Evolutionary conservation across 2,888 invertebrate genomes (phyloP).

Genomic region (Heliconius ethilla): DNA sequence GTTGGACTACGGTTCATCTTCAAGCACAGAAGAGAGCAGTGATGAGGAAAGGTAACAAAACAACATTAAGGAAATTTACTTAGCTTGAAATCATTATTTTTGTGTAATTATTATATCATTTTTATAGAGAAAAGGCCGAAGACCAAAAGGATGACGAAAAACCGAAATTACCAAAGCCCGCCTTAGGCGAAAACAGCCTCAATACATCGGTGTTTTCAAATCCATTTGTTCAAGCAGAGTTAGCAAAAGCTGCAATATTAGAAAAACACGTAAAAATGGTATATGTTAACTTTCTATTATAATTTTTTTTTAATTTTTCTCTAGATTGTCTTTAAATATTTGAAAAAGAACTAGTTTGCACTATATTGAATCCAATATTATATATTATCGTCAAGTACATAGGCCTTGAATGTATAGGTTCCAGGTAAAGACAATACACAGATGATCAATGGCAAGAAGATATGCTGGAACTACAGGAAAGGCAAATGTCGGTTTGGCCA

Average conservation of each 20-base stretch:
- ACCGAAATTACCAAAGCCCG: constrained; percentile 84
- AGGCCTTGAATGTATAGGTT: constrained; percentile 81
- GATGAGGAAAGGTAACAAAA: constrained; percentile 64
- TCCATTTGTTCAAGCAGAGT: constrained; percentile 92
- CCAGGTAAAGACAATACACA: constrained; percentile 86
- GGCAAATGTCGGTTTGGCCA: constrained; percentile 95
- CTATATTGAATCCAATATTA: constrained; percentile 63
- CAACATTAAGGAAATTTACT: background rate
- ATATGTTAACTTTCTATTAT: constrained; percentile 79
- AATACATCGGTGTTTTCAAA: constrained; percentile 92
- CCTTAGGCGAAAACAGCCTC: constrained; percentile 80
- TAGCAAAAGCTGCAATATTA: constrained; percentile 91
- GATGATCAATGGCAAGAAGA: constrained; percentile 92
- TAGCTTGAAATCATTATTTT: background rate
- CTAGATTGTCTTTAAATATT: constrained; percentile 4
- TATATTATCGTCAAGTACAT: constrained; percentile 82
- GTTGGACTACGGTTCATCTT: constrained; percentile 84
- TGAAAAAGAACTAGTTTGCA: constrained; percentile 28
- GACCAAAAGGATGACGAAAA: constrained; percentile 52
- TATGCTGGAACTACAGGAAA: constrained; percentile 96
- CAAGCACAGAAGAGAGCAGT: constrained; percentile 77
- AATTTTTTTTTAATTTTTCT: constrained; percentile 7
- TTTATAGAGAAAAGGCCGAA: constrained; percentile 31
- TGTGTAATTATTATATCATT: background rate
- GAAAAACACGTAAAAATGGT: constrained; percentile 97